Conservation (phyloP, 35 echinoderm and acorn worm species). For the Apostichopus parvimensis region DNA sequence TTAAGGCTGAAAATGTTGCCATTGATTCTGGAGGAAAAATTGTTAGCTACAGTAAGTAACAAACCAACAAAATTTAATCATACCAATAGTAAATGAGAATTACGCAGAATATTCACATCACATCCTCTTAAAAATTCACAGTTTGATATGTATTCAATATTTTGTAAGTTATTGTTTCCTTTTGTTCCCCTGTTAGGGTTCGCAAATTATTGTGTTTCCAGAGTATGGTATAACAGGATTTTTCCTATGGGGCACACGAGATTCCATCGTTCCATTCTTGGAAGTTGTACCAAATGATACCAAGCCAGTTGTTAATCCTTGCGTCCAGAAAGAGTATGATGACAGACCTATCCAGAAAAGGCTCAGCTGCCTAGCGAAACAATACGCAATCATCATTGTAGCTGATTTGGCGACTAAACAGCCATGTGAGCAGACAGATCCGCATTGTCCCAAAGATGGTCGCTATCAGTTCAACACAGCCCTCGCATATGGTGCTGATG, state of each 20-base stretch:
- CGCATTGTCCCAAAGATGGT: conserved; percentile 67
- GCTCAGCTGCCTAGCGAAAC: conserved; percentile 81
- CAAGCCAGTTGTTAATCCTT: conserved; percentile 38
- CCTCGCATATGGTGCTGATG: conserved; percentile 71
- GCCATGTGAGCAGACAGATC: conserved; percentile 53
- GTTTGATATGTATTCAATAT: no score
- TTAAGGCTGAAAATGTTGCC: no score
- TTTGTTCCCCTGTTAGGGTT: conserved; percentile 61
- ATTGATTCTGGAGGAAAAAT: no score
- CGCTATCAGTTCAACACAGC: conserved; percentile 90
- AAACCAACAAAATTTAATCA: no score
- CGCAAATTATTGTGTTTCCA: conserved; percentile 92
- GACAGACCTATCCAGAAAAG: conserved; percentile 59
- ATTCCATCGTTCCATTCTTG: conserved; percentile 54
- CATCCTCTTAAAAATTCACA: no score
- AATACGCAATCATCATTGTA: conserved; percentile 78
- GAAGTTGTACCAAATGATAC: conserved; percentile 70
- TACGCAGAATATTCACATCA: no score
- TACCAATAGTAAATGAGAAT: no score
- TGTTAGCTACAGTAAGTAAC: no score
- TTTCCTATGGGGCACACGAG: conserved; percentile 26
- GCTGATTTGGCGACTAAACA: conserved; percentile 69
- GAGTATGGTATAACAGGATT: conserved; percentile 98
- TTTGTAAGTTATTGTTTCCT: background rate
- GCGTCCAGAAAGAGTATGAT: background rate